Base-by-base conservation (phyloP, 2,888 invertebrate genomes). In the Rhagonycha lutea region DNA sequence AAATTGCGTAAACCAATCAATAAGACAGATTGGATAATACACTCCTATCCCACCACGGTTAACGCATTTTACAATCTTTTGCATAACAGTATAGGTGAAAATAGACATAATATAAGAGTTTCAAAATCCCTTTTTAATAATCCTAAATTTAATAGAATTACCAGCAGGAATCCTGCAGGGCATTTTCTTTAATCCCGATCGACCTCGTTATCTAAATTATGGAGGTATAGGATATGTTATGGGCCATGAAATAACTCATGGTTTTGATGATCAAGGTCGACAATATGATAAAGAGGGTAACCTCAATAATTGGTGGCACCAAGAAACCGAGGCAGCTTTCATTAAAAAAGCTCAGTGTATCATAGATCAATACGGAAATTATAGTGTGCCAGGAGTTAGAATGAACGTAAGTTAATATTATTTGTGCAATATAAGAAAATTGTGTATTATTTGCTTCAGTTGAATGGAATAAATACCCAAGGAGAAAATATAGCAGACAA, bases 101-200 rank as follows among this genome's bases (percentile, higher is more conserved):
- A 62, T 18, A 18, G 1, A 18, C 18, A 18, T 18, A 18, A 89
- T 90, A 78, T 91, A 90, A 12, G 18, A 32, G 2, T 32, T 32
- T 32, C 3, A 12, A 0, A 29, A 11, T 12, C 5, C 90, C 0
- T 89, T 90, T 7, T 84, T 89, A 61, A 90, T 91, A 24, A 90
- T 4, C 11, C 18, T n/a, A 0, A n/a, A 47, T 11, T 28, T 11
- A 29, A 10, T 24, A 97, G 96, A 95, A 87, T 95, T 96, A 88
- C 96, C 96, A 0, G 96, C 96, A 80, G 96, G 96, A 76, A 95
- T 96, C 79, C 89, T 96, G 1, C 96, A 96, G 89, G 95, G 95
- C 1, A 91, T 93, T 2, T 96, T 96, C 90, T 96, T 96, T 88
- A 93, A 92, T 68, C 93, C 94, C 68, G 92, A 94, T 61, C 92